These are phyloP conservation scores for Henricia sp. DNA, from an alignment of 53 echinoderm and acorn worm species.

Conservation along the genomic window DNA sequence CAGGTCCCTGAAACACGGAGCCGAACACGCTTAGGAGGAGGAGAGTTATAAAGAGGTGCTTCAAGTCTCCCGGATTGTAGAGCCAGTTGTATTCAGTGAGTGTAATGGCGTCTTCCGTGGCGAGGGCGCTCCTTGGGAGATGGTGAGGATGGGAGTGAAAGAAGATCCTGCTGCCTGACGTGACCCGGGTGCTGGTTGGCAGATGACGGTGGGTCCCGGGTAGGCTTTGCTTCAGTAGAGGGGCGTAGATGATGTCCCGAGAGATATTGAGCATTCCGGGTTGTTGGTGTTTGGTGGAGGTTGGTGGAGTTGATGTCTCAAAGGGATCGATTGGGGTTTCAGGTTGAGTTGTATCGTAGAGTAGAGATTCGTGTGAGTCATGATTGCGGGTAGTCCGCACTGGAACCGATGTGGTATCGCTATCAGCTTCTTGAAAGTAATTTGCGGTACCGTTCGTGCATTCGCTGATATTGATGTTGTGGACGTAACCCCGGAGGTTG, in stretches of 20 bases:
- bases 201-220: conserved; percentile 13
- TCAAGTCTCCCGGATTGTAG: conserved; percentile 48
- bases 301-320: not conserved
- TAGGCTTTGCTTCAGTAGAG: conserved; percentile 21
- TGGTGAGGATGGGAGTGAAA: too few species aligned
- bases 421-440: not conserved
- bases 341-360: not conserved
- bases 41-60: conserved; percentile 39
- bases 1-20: conserved; percentile 62
- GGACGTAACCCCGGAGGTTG: conserved; percentile 4
- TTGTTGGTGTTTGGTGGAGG: not conserved
- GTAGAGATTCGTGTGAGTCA: not conserved
- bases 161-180: too few species aligned
- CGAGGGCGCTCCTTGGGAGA: not conserved
- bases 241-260: conserved; percentile 51
- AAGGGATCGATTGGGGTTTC: not conserved
- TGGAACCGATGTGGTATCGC: not conserved
- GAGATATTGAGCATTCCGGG: conserved; percentile 18
- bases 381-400: not conserved
- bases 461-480: conserved; percentile 1
- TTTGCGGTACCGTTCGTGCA: conserved; percentile 2
- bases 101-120: conserved; percentile 13
- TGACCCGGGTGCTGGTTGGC: not conserved
- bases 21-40: conserved; percentile 60
- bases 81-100: conserved; percentile 53